Conservation (phyloP, 2,797 vertebrate species). For the Sylvia borin region DNA sequence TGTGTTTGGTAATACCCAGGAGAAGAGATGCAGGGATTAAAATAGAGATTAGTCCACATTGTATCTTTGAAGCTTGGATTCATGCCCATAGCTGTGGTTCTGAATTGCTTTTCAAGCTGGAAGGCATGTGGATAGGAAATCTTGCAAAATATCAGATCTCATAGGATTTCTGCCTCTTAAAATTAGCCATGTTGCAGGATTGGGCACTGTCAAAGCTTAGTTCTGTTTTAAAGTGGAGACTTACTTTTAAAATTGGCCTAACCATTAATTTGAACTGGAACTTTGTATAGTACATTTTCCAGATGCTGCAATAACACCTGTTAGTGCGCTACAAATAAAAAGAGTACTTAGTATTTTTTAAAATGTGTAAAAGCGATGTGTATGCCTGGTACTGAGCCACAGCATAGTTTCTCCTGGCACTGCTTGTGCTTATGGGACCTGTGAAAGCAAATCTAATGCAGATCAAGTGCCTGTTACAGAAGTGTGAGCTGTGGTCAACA, state of each 20-base stretch:
- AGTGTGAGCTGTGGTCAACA: rapidly evolving
- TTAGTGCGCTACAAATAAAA: background rate
- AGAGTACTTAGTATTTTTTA: background rate
- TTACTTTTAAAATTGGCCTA: background rate
- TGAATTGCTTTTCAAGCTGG: constrained; percentile 18
- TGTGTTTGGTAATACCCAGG: background rate
- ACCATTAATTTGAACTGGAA: background rate
- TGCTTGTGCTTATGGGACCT: background rate
- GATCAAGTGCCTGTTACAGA: background rate
- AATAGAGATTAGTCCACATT: background rate
- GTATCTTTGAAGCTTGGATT: background rate
- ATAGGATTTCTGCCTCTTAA: constrained; percentile 14
- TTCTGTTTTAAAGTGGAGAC: background rate
- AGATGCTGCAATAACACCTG: background rate
- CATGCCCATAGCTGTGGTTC: background rate
- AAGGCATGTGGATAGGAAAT: constrained; percentile 30
- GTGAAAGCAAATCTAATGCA: background rate
- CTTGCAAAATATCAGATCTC: constrained; percentile 36
- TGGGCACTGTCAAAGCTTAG: background rate
- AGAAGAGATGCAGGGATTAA: background rate
- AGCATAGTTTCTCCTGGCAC: background rate
- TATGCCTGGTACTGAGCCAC: background rate
- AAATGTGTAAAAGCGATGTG: background rate
- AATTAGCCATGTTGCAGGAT: background rate
- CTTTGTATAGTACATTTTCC: background rate